Base-by-base conservation (phyloP, 30 jellyfish, hydroid and myxozoan genomes). In the Turritopsis dohrnii region DNA sequence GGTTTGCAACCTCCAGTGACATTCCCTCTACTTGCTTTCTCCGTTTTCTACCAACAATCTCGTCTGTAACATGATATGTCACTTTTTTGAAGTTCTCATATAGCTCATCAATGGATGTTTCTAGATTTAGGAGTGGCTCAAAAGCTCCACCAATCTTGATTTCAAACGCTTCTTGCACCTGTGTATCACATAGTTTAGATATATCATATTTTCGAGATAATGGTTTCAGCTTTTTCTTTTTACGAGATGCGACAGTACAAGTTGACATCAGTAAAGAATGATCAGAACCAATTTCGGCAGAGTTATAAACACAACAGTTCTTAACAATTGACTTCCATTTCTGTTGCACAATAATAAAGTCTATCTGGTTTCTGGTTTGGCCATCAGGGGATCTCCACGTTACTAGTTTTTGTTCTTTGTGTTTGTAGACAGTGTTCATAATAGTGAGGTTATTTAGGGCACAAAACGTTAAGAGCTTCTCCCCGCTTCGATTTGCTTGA, bases 361-460 rank as follows among this genome's bases (percentile, higher is more conserved):
- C 87, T 1, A 82, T 82, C 66, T 66, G 85, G 73, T 82, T 82
- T 41, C 28, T 4, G 5, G 85, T 65, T 1, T 82, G 65, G 1
- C 88, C 88, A 82, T 82, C 85, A 13, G 89, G 89, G 76, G 87
- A 82, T 20, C 85, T 82, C 89, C 89, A 82, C 1, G 85, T 82
- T 23, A 18, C 24, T 8, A 65, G 89, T 41, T 29, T 82, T 21
- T 80, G 21, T 54, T 80, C 65, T 80, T 80, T 65, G 87, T 82
- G 83, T 29, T 66, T 54, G 87, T 82, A 82, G 75, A 82, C 23
- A 19, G 88, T 80, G 71, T 82, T 82, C 52, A 65, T 28, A 24
- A 82, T 23, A 87, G 66, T 52, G 8, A 66, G 73, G 22, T 76
- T 52, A 52, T 54, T 54, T 16, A 54, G 17, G n/a, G 72, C 84